These are phyloP conservation scores for Drosophila suboccidentalis DNA, from an alignment of 2,888 invertebrate species.

Conservation along the genomic window DNA sequence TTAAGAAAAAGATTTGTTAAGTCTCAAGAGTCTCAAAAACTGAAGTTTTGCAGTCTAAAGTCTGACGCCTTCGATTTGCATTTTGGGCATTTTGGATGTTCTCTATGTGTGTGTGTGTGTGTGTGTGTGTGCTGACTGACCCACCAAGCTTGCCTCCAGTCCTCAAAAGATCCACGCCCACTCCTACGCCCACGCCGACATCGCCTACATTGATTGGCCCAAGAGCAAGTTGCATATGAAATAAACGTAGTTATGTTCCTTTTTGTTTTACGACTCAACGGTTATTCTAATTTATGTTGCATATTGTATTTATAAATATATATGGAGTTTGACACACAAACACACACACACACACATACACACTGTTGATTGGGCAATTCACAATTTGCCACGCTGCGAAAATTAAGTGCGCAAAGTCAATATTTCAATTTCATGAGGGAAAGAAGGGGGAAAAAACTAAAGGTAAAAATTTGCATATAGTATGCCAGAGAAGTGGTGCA, in stretches of 20 bases:
- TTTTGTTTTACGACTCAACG: constrained; percentile 50
- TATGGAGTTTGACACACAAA: constrained; percentile 20
- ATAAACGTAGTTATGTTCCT: constrained; percentile 21
- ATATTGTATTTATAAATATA: constrained; percentile 42
- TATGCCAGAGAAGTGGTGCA: constrained; percentile 36
- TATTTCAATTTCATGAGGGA: constrained; percentile 71
- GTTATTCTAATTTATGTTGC: constrained; percentile 77
- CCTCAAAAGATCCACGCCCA: constrained; percentile 58
- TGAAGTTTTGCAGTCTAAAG: constrained; percentile 13
- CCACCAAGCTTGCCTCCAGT: constrained; percentile 55
- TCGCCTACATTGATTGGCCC: constrained; percentile 14
- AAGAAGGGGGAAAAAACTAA: constrained; percentile 19
- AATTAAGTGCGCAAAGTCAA: constrained; percentile 81
- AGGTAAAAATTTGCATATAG: constrained; percentile 65
- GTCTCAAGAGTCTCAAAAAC: constrained; percentile 33
- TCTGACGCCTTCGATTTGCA: constrained; percentile 52
- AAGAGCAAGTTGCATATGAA: constrained; percentile 14
- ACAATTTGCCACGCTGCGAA: constrained; percentile 71
- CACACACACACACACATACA: constrained; percentile 17
- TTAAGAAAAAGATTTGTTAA: constrained; percentile 43
- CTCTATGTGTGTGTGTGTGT: constrained; percentile 2
- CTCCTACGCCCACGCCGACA: constrained; percentile 18
- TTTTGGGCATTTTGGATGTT: constrained; percentile 19
- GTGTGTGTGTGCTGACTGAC: constrained; percentile 8
- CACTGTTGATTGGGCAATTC: constrained; percentile 73